Evolutionary conservation across 2,113 vertebrate species (phyloP).

Genomic region (Sigmodon hispidus): DNA sequence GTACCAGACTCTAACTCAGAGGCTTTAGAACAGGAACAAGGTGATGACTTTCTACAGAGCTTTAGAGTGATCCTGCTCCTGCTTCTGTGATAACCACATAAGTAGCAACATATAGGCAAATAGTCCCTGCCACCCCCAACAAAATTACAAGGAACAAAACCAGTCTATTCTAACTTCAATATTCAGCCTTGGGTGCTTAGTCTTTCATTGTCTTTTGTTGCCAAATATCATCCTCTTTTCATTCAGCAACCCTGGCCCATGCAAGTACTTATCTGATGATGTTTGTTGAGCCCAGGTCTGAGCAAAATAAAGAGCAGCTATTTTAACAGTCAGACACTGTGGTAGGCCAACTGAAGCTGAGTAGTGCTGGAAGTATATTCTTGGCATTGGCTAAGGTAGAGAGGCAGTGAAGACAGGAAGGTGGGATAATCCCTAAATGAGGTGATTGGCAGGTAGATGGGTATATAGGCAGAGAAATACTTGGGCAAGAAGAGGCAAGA

Average conservation of each 20-base stretch:
- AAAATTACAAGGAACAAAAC: background rate
- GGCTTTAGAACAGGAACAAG: background rate
- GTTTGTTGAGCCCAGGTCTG: background rate
- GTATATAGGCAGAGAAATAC: background rate
- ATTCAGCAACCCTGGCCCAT: background rate
- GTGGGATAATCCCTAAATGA: background rate
- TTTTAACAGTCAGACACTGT: background rate
- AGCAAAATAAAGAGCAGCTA: slow-evolving; percentile 8
- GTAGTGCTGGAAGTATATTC: background rate
- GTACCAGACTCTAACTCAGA: slow-evolving; percentile 34
- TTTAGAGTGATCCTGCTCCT: background rate
- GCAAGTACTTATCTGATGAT: background rate
- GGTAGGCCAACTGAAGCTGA: background rate
- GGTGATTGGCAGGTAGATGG: slow-evolving; percentile 14
- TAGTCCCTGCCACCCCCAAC: background rate
- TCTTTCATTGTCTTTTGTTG: background rate
- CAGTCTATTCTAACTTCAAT: background rate
- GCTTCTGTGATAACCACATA: background rate
- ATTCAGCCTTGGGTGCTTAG: background rate
- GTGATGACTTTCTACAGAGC: slow-evolving; percentile 26
- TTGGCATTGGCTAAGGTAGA: background rate
- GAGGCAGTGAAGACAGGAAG: background rate
- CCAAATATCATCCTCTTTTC: background rate
- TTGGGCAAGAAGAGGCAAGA: background rate
- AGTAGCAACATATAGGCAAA: background rate